A percentile compares a stretch with the other conserved stretches of the same genome.
Evolutionary conservation across 2,888 invertebrate genomes (phyloP).

Genomic region (Lottia gigantea): DNA sequence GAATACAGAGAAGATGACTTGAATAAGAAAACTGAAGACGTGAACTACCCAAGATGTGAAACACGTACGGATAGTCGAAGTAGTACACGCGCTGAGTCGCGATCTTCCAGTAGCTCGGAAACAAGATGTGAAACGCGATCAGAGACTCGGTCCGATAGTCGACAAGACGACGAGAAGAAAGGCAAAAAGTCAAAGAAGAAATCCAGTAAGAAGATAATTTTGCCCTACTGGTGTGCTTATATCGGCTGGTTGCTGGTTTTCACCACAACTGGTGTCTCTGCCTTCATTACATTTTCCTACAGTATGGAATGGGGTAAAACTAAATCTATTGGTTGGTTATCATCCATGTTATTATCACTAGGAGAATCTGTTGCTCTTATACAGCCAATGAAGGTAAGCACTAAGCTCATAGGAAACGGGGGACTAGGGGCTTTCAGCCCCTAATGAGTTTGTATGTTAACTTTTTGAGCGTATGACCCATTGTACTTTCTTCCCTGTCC

Average conservation of each 20-base stretch:
- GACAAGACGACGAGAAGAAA: not conserved
- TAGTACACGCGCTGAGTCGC: not conserved
- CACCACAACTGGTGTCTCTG: constrained; percentile 36
- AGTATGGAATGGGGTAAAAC: constrained; percentile 56
- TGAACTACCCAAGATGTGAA: not conserved
- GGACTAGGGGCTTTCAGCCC: too few relatives aligned
- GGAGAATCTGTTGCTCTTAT: constrained; percentile 51
- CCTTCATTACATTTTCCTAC: constrained; percentile 48
- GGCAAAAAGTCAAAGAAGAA: constrained; percentile 3
- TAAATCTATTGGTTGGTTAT: constrained; percentile 50
- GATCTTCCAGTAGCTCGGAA: not conserved
- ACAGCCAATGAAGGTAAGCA: constrained; percentile 56
- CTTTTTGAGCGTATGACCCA: too few relatives aligned
- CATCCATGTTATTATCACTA: constrained; percentile 51
- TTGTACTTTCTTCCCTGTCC: too few relatives aligned
- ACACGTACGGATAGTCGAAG: not conserved
- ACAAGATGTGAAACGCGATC: not conserved
- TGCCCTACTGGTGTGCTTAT: constrained; percentile 47
- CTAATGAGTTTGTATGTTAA: too few relatives aligned
- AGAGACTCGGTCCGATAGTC: not conserved
- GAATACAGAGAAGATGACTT: not conserved
- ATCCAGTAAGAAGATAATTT: constrained; percentile 25
- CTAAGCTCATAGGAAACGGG: too few relatives aligned
- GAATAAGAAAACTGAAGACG: not conserved
- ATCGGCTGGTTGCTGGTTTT: constrained; percentile 47